These are phyloP conservation scores for Phytoseiulus persimilis DNA, from an alignment of 2,888 invertebrate genomes.

Conservation along the genomic window DNA sequence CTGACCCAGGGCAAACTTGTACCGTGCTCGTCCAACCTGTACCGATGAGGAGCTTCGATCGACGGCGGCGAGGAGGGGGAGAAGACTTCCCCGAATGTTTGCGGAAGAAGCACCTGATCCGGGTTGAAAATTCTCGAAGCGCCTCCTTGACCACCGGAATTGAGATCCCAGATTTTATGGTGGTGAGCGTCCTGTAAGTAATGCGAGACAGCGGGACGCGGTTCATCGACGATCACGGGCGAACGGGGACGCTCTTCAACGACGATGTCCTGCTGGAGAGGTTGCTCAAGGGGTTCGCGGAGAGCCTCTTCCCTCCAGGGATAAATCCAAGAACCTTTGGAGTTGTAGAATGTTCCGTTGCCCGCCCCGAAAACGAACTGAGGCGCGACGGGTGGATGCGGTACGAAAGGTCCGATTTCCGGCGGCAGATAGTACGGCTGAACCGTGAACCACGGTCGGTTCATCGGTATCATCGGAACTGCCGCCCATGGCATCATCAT, in stretches of 20 bases:
- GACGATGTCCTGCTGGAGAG: background rate
- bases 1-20: too few relatives aligned
- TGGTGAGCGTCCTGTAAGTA: background rate
- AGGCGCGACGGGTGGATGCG: conserved; percentile 8
- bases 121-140: background rate
- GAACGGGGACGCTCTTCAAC: background rate
- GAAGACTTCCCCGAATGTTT: background rate
- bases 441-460: conserved; percentile 13
- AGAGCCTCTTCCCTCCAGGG: background rate
- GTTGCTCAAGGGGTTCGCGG: too few relatives aligned
- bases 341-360: conserved; percentile 18
- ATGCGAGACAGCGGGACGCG: background rate
- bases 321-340: conserved; percentile 9
- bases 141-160: background rate
- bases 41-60: too few relatives aligned
- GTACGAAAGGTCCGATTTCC: background rate
- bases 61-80: too few relatives aligned
- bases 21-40: too few relatives aligned
- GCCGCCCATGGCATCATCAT: conserved; percentile 30
- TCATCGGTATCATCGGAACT: conserved; percentile 24
- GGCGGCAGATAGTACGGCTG: background rate
- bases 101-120: background rate
- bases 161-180: background rate
- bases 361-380: conserved; percentile 21
- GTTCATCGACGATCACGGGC: background rate